Conservation (phyloP, 2,113 vertebrate species). For the Equus quagga region DNA sequence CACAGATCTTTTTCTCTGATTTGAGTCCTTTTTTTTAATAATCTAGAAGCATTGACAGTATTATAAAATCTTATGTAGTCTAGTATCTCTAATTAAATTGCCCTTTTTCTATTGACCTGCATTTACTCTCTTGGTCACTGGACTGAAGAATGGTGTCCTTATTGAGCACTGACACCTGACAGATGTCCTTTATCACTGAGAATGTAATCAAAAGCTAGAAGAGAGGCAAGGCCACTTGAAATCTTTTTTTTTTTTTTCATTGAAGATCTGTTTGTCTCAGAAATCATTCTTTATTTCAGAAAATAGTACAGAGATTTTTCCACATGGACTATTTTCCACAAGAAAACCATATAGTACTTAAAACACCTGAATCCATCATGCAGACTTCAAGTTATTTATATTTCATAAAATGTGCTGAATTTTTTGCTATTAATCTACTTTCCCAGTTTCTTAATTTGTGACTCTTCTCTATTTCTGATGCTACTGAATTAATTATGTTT, state of each 20-base stretch:
- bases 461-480: background rate
- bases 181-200: background rate
- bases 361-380: background rate
- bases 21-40: background rate
- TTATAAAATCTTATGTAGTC: background rate
- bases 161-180: background rate
- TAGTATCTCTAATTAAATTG: background rate
- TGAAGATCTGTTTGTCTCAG: background rate
- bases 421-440: slow-evolving; percentile 11
- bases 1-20: background rate
- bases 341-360: background rate
- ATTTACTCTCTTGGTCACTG: background rate
- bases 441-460: slow-evolving; percentile 6
- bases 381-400: background rate
- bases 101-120: background rate
- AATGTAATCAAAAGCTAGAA: background rate
- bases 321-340: background rate
- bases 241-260: slow-evolving; percentile 11
- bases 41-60: background rate
- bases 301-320: background rate
- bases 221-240: background rate
- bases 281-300: slow-evolving; percentile 31
- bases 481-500: background rate
- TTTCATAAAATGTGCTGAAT: background rate
- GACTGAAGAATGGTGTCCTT: background rate